Evolutionary conservation across 2,888 invertebrate species (phyloP).

Genomic region (Sarcophaga rosellei): DNA sequence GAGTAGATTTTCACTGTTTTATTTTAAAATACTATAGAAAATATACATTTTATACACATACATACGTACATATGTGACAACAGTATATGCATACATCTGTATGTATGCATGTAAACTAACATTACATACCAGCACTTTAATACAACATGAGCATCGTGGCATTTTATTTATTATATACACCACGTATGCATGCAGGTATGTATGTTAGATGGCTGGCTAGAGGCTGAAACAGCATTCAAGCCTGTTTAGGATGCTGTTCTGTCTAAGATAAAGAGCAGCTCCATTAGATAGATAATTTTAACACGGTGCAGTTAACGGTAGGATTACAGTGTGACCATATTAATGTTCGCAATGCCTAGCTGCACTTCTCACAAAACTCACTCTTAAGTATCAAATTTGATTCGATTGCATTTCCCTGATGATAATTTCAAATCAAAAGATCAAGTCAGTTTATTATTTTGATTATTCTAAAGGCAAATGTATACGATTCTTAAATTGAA

Average conservation of each 20-base stretch:
- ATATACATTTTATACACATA: too few species aligned
- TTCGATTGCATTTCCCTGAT: too few species aligned
- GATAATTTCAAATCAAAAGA: too few species aligned
- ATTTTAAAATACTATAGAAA: slow-evolving; percentile 12
- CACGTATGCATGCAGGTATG: neutral
- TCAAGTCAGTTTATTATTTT: too few species aligned
- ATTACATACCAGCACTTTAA: neutral
- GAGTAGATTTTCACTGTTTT: neutral
- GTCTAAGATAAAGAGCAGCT: neutral
- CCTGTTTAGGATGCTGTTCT: neutral
- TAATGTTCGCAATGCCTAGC: too few species aligned
- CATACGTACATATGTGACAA: neutral
- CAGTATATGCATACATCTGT: neutral
- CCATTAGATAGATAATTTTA: neutral
- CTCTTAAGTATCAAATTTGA: too few species aligned
- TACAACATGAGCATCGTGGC: neutral
- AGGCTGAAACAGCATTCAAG: neutral
- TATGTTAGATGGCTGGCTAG: slow-evolving; percentile 9
- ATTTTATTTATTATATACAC: slow-evolving; percentile 14
- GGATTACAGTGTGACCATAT: too few species aligned
- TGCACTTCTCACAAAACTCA: too few species aligned
- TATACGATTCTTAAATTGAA: too few species aligned
- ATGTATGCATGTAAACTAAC: neutral
- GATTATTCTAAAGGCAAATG: too few species aligned
- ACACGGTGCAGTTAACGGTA: too few species aligned